A percentile compares a stretch with the other conserved stretches of the same genome.
Conservation (phyloP, 2,113 vertebrate species). For the Cromileptes altivelis region DNA sequence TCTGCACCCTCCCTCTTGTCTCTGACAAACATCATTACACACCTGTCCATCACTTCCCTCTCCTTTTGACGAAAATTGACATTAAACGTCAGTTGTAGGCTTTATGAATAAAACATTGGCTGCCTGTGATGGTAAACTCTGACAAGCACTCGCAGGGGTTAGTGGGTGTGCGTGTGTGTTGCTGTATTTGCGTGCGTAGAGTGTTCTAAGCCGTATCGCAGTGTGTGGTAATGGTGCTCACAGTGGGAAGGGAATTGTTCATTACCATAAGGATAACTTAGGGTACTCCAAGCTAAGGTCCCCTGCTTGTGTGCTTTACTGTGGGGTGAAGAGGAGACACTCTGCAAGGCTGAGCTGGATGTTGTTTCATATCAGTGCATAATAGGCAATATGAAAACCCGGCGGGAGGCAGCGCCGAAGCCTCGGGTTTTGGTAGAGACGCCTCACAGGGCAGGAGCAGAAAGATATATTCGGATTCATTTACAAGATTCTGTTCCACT, state of each 20-base stretch:
- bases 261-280: conserved; percentile 60
- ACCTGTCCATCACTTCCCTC: conserved; percentile 34
- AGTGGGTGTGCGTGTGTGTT: conserved; percentile 13
- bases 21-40: conserved; percentile 35
- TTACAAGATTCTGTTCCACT: conserved; percentile 49
- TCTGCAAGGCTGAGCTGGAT: conserved; percentile 11
- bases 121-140: conserved; percentile 25
- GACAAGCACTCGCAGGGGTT: conserved; percentile 34
- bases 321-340: conserved; percentile 40
- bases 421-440: conserved; percentile 11
- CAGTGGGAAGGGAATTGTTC: conserved; percentile 64
- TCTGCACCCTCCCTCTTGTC: conserved; percentile 8
- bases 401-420: conserved; percentile 42
- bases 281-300: conserved; percentile 34
- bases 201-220: conserved; percentile 39
- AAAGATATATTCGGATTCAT: conserved; percentile 31
- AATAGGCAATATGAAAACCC: conserved; percentile 60
- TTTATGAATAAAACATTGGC: conserved; percentile 62
- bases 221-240: conserved; percentile 63
- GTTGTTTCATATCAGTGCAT: conserved; percentile 56
- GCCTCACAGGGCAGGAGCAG: conserved; percentile 4
- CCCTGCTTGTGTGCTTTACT: conserved; percentile 42
- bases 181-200: conserved; percentile 12
- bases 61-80: conserved; percentile 28
- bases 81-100: conserved; percentile 45